Conservation (phyloP, 1,140 invertebrate genomes). For the Bursaphelenchus mucronatus region DNA sequence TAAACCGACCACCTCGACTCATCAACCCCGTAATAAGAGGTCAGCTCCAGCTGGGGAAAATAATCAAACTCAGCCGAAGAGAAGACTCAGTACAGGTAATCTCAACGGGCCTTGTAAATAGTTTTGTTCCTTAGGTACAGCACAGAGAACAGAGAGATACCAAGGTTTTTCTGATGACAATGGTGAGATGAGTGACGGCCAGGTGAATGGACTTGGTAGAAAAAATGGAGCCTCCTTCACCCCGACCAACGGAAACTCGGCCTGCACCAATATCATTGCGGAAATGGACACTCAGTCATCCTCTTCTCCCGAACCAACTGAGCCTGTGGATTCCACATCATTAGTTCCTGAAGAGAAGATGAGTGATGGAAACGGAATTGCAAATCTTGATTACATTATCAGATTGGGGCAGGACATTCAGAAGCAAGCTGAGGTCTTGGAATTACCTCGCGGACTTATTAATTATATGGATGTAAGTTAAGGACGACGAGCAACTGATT, state of each 20-base stretch:
- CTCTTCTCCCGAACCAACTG: neutral
- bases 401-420: conserved; percentile 6
- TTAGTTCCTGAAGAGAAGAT: neutral
- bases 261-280: conserved; percentile 23
- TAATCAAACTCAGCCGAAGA: too few relatives aligned
- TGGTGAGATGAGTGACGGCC: too few relatives aligned
- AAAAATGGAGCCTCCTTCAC: neutral
- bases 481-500: neutral
- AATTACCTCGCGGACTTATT: neutral
- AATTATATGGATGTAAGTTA: conserved; percentile 20
- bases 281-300: conserved; percentile 6
- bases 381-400: conserved; percentile 3
- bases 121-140: too few relatives aligned
- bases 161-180: too few relatives aligned
- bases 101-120: too few relatives aligned
- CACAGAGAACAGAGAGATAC: too few relatives aligned
- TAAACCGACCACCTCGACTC: neutral
- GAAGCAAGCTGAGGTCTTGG: neutral
- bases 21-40: conserved; percentile 10
- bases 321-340: neutral
- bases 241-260: conserved; percentile 14
- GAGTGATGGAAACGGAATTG: neutral
- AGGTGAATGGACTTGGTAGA: too few relatives aligned
- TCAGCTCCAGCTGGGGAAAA: neutral
- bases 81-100: too few relatives aligned